phyloP scores from a whole-genome alignment of 2,113 vertebrate species.

The Nothoprocta perdicaria region DNA sequence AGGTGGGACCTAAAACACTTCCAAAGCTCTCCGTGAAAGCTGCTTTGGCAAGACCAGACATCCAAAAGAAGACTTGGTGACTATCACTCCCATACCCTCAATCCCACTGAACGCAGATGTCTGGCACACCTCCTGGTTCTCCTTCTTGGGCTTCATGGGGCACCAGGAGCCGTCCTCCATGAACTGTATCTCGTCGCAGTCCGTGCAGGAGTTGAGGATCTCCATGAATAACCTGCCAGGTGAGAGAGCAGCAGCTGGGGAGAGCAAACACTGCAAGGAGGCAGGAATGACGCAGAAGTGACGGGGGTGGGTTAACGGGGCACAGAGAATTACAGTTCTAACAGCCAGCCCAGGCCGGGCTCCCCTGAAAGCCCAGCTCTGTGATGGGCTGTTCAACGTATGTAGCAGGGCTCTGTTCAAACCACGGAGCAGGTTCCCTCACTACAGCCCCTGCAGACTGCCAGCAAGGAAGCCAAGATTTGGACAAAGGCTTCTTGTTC shows the following conservation, averaged over 20 bases:
- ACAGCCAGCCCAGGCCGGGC: rapidly evolving
- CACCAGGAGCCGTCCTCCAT: constrained; percentile 84
- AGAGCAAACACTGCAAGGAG: rapidly evolving
- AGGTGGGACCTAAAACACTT: neutral
- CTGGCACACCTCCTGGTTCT: constrained; percentile 78
- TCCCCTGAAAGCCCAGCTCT: neutral
- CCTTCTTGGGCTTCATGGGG: constrained; percentile 81
- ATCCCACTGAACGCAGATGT: constrained; percentile 61
- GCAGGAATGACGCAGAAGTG: rapidly evolving
- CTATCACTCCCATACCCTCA: constrained; percentile 57
- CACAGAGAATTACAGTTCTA: neutral
- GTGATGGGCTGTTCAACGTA: rapidly evolving
- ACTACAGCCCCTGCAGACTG: neutral
- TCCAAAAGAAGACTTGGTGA: neutral
- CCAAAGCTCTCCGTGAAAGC: rapidly evolving
- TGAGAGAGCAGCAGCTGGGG: neutral
- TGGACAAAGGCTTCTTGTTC: neutral
- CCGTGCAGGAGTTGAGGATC: constrained; percentile 80
- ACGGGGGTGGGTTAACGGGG: too few relatives aligned
- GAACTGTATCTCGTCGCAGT: constrained; percentile 84
- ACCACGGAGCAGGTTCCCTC: neutral
- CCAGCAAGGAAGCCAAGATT: neutral
- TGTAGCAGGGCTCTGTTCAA: neutral
- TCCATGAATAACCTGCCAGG: constrained; percentile 78
- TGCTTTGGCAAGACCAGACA: neutral